These are phyloP conservation scores for Gymnocypris eckloni DNA, from an alignment of 2,797 vertebrate genomes.

Conservation along the genomic window DNA sequence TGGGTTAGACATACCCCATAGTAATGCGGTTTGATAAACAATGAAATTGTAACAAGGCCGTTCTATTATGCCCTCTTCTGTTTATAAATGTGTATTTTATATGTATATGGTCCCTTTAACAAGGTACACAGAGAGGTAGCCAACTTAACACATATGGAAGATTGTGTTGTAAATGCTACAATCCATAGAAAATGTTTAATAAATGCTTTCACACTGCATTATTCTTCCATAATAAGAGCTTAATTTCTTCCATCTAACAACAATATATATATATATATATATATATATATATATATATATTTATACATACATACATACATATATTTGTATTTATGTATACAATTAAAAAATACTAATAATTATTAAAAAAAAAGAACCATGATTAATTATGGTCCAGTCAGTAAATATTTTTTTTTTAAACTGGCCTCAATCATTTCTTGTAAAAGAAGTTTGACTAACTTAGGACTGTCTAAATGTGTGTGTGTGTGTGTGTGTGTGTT, in stretches of 20 bases:
- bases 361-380: no score
- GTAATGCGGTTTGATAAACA: neutral
- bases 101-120: neutral
- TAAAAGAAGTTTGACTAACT: no score
- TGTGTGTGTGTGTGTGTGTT: no score
- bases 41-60: slow-evolving; percentile 21
- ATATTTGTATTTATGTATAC: no score
- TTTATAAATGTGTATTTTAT: neutral
- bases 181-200: neutral
- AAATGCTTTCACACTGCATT: neutral
- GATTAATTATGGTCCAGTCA: no score
- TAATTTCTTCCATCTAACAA: neutral
- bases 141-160: neutral
- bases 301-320: no score
- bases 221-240: neutral
- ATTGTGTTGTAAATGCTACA: neutral
- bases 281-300: no score
- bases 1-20: neutral
- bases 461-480: no score
- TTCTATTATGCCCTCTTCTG: slow-evolving; percentile 71
- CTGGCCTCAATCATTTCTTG: no score
- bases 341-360: no score
- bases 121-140: neutral
- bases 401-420: no score
- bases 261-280: no score